Base-by-base conservation (phyloP, 2,113 vertebrate species). In the Puffinus mauretanicus region DNA sequence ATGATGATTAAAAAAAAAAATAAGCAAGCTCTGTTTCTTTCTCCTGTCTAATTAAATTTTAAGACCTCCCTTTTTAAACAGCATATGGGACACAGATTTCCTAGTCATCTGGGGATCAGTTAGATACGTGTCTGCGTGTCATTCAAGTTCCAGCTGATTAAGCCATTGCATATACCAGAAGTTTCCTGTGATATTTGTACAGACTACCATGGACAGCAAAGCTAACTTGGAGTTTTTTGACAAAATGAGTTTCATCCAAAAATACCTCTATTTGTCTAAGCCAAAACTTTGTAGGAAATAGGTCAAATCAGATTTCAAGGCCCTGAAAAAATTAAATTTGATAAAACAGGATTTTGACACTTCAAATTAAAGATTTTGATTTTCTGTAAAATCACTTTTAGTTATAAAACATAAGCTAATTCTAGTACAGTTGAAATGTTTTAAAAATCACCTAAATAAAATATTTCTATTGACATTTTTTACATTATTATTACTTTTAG, bases 81-180 rank as follows among this genome's bases (percentile, higher is more conserved):
- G 76, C 92, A 94, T 95, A 95, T 93, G 92, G 92, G 85, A 66
- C 71, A 73, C 78, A 96, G 90, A 95, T 88, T 96, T 96, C 40
- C 79, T 54, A 29, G 92, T 94, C 90, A 96, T 93, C 82, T 96
- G 93, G 87, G 85, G 47, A 88, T 93, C 84, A 77, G 73, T 73
- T 88, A 93, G 90, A 71, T 92, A 80, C 1, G 0, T 93, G 82
- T 77, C 85, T 90, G 64, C 0, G 0, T 80, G 78, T 86, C 95
- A 81, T 52, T 92, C 90, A 76, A 73, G 87, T 93, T 93, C 58
- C 78, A 89, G 81, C 78, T 96, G 93, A 96, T 96, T 65, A 87
- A 91, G 46, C 93, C 19, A 7, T 54, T 77, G 67, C 11, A 0
- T 94, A 70, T 47, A 82, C 51, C 54, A 86, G 71, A 95, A 92